These are phyloP conservation scores for Oncorhynchus gorbuscha DNA, from an alignment of 2,113 vertebrate species.

Conservation along the genomic window DNA sequence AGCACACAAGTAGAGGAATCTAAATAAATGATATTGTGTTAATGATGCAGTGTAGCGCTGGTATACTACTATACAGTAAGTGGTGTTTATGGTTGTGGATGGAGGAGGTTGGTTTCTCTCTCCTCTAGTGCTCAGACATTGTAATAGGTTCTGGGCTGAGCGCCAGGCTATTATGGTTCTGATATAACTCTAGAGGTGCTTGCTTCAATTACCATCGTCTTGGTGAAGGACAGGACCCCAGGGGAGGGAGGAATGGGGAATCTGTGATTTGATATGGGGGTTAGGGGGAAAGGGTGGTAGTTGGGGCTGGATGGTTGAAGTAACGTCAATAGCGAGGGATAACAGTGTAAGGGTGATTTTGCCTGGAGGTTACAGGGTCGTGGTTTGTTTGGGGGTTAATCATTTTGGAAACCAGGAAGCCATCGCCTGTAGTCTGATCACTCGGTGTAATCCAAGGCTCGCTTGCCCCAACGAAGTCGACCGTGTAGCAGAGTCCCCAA, in stretches of 20 bases:
- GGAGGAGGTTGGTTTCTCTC: too few species aligned
- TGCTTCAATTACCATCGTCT: slow-evolving; percentile 48
- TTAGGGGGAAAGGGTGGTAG: background rate
- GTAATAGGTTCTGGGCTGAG: slow-evolving; percentile 65
- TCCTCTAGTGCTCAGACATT: slow-evolving; percentile 27
- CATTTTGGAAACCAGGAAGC: too few species aligned
- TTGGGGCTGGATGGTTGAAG: background rate
- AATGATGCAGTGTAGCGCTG: background rate
- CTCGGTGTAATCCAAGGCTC: background rate
- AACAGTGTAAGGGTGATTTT: background rate
- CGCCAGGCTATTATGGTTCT: slow-evolving; percentile 64
- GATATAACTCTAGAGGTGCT: slow-evolving; percentile 60
- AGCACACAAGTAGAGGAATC: background rate
- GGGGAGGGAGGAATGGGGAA: background rate
- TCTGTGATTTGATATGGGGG: background rate
- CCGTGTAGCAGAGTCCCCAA: background rate
- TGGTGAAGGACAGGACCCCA: slow-evolving; percentile 23
- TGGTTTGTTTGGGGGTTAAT: background rate
- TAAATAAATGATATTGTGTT: background rate
- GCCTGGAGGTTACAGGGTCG: background rate
- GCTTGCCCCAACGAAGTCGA: too few species aligned
- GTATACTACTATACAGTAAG: slow-evolving; percentile 1
- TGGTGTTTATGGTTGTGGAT: background rate
- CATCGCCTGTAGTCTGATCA: too few species aligned
- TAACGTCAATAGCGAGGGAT: background rate